A percentile compares a stretch with the other conserved stretches of the same genome.
Evolutionary conservation across 1,140 invertebrate genomes (phyloP).

Genomic region (Panagrolaimus sp.): DNA sequence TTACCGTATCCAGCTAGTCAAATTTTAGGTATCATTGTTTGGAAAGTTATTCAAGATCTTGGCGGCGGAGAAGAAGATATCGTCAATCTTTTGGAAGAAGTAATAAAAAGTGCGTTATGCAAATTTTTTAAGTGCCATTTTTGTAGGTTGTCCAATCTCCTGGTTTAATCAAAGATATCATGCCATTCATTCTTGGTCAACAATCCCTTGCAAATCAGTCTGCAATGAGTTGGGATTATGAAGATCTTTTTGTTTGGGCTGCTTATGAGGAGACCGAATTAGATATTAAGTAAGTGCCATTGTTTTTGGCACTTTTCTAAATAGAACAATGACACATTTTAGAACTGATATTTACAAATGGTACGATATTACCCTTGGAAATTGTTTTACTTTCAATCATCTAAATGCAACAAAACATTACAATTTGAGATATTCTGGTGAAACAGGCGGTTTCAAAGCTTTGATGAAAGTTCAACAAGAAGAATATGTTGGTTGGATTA

Average conservation of each 20-base stretch:
- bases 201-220: slow-evolving; percentile 21
- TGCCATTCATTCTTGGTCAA: slow-evolving; percentile 1
- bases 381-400: slow-evolving; percentile 39
- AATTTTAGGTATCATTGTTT: background rate
- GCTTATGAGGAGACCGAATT: slow-evolving; percentile 24
- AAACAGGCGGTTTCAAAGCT: slow-evolving; percentile 30
- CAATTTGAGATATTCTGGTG: background rate
- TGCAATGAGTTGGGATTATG: slow-evolving; percentile 29
- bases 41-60: background rate
- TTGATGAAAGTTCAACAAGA: slow-evolving; percentile 30
- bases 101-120: too few relatives aligned
- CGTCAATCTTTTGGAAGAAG: background rate
- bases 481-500: slow-evolving; percentile 30
- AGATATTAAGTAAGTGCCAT: slow-evolving; percentile 23
- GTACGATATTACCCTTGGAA: slow-evolving; percentile 28
- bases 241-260: slow-evolving; percentile 34
- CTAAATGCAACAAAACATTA: background rate
- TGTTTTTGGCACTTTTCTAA: background rate
- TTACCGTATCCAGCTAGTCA: too few relatives aligned
- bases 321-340: slow-evolving; percentile 17
- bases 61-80: background rate
- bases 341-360: slow-evolving; percentile 20
- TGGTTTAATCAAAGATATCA: background rate
- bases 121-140: too few relatives aligned
- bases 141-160: background rate